A percentile compares a stretch with the other conserved stretches of the same genome.
Conservation (phyloP, 2,113 vertebrate genomes). For the Micromys minutus region DNA sequence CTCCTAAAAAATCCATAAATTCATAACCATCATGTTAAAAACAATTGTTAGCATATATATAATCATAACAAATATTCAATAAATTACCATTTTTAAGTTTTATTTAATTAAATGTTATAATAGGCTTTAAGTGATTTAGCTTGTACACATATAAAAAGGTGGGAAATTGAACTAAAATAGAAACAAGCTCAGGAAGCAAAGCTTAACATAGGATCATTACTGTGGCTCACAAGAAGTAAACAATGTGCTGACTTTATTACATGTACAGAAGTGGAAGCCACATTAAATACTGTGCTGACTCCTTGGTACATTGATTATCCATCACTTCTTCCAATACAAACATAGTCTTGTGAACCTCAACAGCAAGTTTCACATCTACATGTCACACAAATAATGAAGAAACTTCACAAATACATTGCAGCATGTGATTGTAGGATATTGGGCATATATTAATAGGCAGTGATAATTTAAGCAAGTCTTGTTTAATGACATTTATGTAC, state of each 20-base stretch:
- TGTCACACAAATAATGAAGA: not conserved
- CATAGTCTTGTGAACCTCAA: not conserved
- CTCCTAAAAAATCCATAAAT: not conserved
- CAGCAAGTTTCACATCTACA: not conserved
- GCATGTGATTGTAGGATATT: not conserved
- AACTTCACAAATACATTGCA: not conserved
- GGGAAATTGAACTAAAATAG: not conserved
- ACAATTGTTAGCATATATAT: not conserved
- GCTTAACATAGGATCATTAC: not conserved
- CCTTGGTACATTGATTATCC: not conserved
- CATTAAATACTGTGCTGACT: not conserved
- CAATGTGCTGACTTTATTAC: not conserved
- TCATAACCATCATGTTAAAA: not conserved
- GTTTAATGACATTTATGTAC: not conserved
- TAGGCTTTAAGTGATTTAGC: not conserved
- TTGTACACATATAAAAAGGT: not conserved
- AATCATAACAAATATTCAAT: not conserved
- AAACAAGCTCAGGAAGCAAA: slow-evolving; percentile 1
- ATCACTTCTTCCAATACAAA: not conserved
- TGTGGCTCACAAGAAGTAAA: not conserved
- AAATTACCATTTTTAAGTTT: not conserved
- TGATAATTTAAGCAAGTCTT: not conserved
- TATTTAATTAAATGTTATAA: not conserved
- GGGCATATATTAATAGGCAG: not conserved
- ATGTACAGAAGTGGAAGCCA: not conserved